phyloP scores from a whole-genome alignment of 2,113 vertebrate genomes.

The Pleuronectes platessa region DNA sequence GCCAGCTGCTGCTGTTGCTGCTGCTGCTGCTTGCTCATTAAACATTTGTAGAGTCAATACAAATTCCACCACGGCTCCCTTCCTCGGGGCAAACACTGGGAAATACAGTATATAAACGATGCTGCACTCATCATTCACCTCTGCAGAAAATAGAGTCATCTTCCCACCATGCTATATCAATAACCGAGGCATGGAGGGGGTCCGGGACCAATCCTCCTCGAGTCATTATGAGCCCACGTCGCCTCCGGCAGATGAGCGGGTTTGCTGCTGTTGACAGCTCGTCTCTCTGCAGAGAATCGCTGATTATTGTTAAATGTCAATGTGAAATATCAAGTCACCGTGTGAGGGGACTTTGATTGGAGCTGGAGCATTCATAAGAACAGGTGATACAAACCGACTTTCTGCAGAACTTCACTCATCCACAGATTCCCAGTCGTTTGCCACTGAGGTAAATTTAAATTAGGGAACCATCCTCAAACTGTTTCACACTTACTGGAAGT shows the following conservation, averaged over 20 bases:
- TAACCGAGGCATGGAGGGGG: constrained; percentile 56
- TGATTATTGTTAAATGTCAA: constrained; percentile 76
- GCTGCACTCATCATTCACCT: constrained; percentile 60
- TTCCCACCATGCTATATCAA: constrained; percentile 67
- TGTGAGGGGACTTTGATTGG: constrained; percentile 12
- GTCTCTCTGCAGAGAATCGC: constrained; percentile 47
- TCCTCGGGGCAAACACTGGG: constrained; percentile 74
- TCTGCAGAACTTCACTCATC: constrained; percentile 29
- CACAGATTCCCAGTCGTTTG: not conserved
- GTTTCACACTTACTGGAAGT: not conserved
- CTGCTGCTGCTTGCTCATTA: constrained; percentile 78
- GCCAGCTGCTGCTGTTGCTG: constrained; percentile 73
- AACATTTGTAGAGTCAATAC: constrained; percentile 83
- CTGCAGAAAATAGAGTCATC: constrained; percentile 68
- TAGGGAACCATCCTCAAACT: not conserved
- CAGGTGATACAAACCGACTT: constrained; percentile 44
- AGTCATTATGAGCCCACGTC: constrained; percentile 63
- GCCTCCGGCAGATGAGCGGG: constrained; percentile 58
- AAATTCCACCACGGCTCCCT: constrained; percentile 74
- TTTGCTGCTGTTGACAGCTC: constrained; percentile 64
- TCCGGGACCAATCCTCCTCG: constrained; percentile 60
- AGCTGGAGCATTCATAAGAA: constrained; percentile 34
- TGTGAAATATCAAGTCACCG: constrained; percentile 65
- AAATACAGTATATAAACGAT: constrained; percentile 72
- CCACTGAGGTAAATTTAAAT: not conserved